Percentiles rank a stretch among this genome's conserved stretches.
phyloP scores from a whole-genome alignment of 2,888 invertebrate genomes.

The Macaria notata region DNA sequence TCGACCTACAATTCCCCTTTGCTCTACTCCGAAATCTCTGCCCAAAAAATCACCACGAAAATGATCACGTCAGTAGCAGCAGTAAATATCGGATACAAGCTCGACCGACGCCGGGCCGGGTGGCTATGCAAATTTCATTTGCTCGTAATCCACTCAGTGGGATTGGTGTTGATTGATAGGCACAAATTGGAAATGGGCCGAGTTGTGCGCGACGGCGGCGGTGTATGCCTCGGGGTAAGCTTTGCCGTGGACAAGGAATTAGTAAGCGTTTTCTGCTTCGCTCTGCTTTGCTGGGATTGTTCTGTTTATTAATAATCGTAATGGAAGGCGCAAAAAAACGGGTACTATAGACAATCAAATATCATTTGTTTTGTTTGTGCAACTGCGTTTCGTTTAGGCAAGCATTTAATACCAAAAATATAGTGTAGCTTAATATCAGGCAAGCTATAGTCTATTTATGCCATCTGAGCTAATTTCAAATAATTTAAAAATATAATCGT shows the following conservation, averaged over 20 bases:
- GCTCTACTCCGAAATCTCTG: no score
- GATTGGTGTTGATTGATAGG: conserved; percentile 88
- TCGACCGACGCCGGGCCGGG: conserved; percentile 48
- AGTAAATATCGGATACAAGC: conserved; percentile 62
- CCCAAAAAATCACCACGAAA: not conserved
- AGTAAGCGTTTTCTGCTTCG: not conserved
- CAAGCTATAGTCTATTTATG: no score
- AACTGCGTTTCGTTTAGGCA: no score
- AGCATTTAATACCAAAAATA: no score
- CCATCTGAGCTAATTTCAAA: no score
- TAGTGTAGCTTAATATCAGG: no score
- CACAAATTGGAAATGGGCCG: conserved; percentile 85
- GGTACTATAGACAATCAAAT: no score
- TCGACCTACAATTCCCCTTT: no score
- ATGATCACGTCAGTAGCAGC: conserved; percentile 25
- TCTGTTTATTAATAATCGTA: no score
- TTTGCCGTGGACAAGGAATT: not conserved
- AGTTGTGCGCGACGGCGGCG: conserved; percentile 30
- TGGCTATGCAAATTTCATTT: conserved; percentile 87
- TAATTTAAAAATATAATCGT: no score
- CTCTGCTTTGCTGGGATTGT: not conserved
- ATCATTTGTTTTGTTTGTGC: no score
- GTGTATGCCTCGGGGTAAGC: not conserved
- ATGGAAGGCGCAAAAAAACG: no score
- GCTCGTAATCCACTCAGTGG: conserved; percentile 86